Evolutionary conservation across 2,113 vertebrate species (phyloP).

Genomic region (Climacteris rufus): DNA sequence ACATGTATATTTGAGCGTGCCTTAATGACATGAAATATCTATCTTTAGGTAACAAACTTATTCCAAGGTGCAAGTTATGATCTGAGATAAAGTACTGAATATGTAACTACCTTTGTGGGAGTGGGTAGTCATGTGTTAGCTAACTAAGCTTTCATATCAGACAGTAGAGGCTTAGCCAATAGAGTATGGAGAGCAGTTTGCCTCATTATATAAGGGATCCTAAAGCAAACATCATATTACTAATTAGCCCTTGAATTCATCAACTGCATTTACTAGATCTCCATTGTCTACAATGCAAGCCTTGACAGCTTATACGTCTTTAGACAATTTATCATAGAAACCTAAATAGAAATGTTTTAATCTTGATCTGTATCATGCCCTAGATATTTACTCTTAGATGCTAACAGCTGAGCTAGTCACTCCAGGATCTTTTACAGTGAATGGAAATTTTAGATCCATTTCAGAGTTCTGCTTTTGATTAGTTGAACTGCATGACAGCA

Average conservation of each 20-base stretch:
- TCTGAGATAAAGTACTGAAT: not conserved
- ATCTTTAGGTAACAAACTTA: not conserved
- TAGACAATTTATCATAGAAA: not conserved
- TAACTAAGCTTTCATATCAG: not conserved
- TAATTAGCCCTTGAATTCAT: not conserved
- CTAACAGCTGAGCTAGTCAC: not conserved
- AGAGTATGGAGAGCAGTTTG: not conserved
- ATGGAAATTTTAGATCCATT: not conserved
- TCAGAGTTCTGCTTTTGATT: not conserved
- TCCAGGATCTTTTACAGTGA: not conserved
- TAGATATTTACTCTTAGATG: slow-evolving; percentile 8
- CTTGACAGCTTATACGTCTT: not conserved
- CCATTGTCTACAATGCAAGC: not conserved
- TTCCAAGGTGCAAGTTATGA: not conserved
- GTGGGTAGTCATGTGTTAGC: not conserved
- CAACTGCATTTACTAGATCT: not conserved
- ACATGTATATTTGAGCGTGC: not conserved
- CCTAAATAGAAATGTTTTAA: not conserved
- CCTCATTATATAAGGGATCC: not conserved
- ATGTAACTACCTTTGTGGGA: not conserved
- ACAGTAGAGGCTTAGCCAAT: not conserved
- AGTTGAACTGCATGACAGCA: not conserved
- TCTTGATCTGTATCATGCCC: not conserved
- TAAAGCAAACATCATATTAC: not conserved
- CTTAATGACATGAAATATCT: not conserved